Conservation (phyloP, 2,113 vertebrate species). For the Ardeotis arabs region DNA sequence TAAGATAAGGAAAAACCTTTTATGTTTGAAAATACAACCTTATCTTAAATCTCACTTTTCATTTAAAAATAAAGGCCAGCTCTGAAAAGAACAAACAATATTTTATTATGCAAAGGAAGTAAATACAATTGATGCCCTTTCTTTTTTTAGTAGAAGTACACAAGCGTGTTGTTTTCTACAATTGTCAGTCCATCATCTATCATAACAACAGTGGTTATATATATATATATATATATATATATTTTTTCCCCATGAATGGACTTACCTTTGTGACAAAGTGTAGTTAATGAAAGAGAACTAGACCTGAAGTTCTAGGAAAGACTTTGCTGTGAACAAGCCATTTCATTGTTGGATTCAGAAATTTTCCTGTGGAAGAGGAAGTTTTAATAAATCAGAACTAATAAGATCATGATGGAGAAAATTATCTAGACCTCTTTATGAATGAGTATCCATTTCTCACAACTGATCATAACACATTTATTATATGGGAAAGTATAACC, state of each 20-base stretch:
- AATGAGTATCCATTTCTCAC: background rate
- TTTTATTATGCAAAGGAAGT: conserved; percentile 7
- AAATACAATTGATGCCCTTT: background rate
- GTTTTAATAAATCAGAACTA: background rate
- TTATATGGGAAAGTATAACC: background rate
- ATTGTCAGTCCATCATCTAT: background rate
- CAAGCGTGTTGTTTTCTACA: background rate
- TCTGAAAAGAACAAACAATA: background rate
- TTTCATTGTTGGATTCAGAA: background rate
- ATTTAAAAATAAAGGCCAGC: background rate
- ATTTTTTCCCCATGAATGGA: background rate
- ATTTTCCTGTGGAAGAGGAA: background rate
- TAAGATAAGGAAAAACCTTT: conserved; percentile 52
- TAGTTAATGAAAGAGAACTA: background rate
- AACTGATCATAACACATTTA: background rate
- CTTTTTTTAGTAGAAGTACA: background rate
- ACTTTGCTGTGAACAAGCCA: background rate
- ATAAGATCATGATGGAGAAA: background rate
- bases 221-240: no score
- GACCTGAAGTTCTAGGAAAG: background rate
- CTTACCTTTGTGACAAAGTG: background rate
- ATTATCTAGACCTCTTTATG: background rate
- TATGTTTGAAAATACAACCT: conserved; percentile 16
- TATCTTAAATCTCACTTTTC: conserved; percentile 11
- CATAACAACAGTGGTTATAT: background rate